A percentile compares a stretch with the other conserved stretches of the same genome.
These are phyloP conservation scores for Patiria miniata DNA, from an alignment of 35 echinoderm and acorn worm species.

Conservation along the genomic window DNA sequence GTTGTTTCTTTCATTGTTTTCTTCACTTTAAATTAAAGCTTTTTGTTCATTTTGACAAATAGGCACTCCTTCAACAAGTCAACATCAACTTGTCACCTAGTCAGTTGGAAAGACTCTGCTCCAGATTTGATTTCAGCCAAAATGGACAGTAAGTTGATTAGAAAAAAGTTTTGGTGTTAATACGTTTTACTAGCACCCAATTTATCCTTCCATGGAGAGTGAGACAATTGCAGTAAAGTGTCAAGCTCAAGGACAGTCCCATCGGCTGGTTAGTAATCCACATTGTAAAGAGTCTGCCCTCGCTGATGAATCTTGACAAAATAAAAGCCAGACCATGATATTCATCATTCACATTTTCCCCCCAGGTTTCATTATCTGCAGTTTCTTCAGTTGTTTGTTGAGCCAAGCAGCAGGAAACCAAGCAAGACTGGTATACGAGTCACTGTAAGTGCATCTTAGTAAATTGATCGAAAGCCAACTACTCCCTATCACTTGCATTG, in stretches of 20 bases:
- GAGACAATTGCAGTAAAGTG: no score
- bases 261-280: neutral
- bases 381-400: conserved; percentile 77
- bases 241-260: neutral
- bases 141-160: conserved; percentile 80
- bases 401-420: neutral
- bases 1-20: no score
- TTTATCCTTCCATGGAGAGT: no score
- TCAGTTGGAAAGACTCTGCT: conserved; percentile 59
- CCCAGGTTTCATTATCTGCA: conserved; percentile 84
- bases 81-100: conserved; percentile 54
- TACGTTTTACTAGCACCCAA: no score
- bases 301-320: neutral
- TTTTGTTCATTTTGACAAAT: no score
- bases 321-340: neutral
- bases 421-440: conserved; percentile 32
- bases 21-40: no score
- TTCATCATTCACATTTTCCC: no score
- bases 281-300: neutral
- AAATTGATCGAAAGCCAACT: no score
- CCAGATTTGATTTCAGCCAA: conserved; percentile 82
- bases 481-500: no score
- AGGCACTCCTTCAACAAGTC: conserved; percentile 49
- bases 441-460: conserved; percentile 31
- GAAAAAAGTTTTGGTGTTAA: neutral